Conservation (phyloP, 1,140 invertebrate genomes). For the Venustaconcha ellipsiformis region DNA sequence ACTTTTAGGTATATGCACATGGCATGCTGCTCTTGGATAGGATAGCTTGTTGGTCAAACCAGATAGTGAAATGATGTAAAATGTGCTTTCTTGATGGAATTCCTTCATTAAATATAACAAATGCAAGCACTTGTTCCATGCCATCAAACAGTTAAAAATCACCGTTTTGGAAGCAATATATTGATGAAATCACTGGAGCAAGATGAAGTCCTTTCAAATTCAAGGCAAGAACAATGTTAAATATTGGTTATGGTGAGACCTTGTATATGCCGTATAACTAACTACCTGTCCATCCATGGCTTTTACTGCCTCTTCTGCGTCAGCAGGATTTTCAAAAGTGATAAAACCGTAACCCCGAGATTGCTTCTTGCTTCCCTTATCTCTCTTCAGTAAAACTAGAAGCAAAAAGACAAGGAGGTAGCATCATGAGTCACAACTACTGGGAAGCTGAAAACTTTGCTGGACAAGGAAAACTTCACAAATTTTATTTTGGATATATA, state of each 20-base stretch:
- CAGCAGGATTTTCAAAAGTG: slow-evolving; percentile 49
- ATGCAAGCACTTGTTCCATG: too few species aligned
- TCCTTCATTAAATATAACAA: too few species aligned
- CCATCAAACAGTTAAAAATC: too few species aligned
- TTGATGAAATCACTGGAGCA: too few species aligned
- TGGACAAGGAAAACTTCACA: neutral
- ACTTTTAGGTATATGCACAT: too few species aligned
- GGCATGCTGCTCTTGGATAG: too few species aligned
- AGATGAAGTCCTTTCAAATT: too few species aligned
- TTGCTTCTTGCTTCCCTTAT: slow-evolving; percentile 31
- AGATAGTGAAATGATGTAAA: too few species aligned
- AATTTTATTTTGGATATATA: neutral
- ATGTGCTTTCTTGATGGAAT: too few species aligned
- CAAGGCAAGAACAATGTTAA: too few species aligned
- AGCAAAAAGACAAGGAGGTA: slow-evolving; percentile 4
- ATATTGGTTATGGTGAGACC: neutral
- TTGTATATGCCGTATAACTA: slow-evolving; percentile 6
- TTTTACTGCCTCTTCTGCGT: slow-evolving; percentile 48
- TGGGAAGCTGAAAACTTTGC: neutral
- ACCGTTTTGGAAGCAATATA: too few species aligned
- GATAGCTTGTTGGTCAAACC: too few species aligned
- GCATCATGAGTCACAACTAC: neutral
- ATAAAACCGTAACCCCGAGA: slow-evolving; percentile 51
- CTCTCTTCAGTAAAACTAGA: slow-evolving; percentile 45
- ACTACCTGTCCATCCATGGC: slow-evolving; percentile 38